These are phyloP conservation scores for Agapostemon virescens DNA, from an alignment of 2,888 invertebrate species.

Conservation along the genomic window DNA sequence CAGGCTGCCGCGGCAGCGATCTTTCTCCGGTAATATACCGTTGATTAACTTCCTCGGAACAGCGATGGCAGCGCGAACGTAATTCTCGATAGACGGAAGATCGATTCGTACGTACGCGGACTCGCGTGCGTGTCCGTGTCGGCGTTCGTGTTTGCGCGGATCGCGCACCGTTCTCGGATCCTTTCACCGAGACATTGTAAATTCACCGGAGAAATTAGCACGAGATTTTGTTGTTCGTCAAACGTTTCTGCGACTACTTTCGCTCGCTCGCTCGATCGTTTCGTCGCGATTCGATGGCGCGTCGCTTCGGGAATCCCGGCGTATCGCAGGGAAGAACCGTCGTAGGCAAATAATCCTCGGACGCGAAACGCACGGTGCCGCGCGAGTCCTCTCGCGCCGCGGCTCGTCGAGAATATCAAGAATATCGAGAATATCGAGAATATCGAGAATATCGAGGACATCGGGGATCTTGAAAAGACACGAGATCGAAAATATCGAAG, in stretches of 20 bases:
- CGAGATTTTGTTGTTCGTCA: slow-evolving; percentile 69
- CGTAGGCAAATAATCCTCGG: not conserved
- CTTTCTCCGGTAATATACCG: slow-evolving; percentile 52
- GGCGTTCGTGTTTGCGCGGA: slow-evolving; percentile 23
- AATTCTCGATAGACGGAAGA: slow-evolving; percentile 50
- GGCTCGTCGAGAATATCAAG: too few species aligned
- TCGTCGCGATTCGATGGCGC: slow-evolving; percentile 53
- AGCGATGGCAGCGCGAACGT: slow-evolving; percentile 32
- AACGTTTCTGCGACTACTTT: slow-evolving; percentile 64
- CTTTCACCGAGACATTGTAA: slow-evolving; percentile 74
- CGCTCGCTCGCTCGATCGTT: slow-evolving; percentile 74
- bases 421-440: not conserved
- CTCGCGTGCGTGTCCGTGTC: slow-evolving; percentile 12
- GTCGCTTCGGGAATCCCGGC: not conserved
- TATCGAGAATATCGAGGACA: not conserved
- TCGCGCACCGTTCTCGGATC: slow-evolving; percentile 51
- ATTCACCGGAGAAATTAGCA: slow-evolving; percentile 74
- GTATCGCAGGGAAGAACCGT: too few species aligned
- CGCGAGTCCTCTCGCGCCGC: not conserved
- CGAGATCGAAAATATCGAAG: too few species aligned
- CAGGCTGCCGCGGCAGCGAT: slow-evolving; percentile 21
- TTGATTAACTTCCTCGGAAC: slow-evolving; percentile 58
- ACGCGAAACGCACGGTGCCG: not conserved
- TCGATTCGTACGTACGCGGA: slow-evolving; percentile 52
- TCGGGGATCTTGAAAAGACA: too few species aligned